phyloP scores from a whole-genome alignment of 2,888 invertebrate genomes.

The Limnephilus auricula region DNA sequence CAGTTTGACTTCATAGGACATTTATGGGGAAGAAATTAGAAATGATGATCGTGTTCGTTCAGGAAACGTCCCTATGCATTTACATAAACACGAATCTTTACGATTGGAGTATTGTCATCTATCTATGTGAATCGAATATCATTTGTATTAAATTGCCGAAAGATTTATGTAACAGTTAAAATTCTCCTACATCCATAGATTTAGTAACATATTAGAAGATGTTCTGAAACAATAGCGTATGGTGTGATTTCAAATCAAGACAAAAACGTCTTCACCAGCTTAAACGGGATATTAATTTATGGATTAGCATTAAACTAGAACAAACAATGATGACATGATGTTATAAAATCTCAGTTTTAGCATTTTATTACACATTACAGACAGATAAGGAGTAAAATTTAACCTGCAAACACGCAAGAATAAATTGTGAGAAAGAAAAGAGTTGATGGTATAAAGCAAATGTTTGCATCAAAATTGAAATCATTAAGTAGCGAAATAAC shows the following conservation, averaged over 20 bases:
- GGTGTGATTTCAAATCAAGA: background rate
- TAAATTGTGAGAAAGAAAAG: background rate
- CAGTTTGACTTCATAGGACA: constrained; percentile 4
- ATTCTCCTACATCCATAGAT: background rate
- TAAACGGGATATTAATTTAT: background rate
- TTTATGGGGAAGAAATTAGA: constrained; percentile 43
- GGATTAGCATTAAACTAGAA: background rate
- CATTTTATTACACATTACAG: background rate
- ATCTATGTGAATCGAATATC: background rate
- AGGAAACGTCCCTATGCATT: constrained; percentile 10
- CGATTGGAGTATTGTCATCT: constrained; percentile 2
- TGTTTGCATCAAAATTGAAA: background rate
- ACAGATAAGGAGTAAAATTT: background rate
- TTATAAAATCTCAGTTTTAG: background rate
- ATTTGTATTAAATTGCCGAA: background rate
- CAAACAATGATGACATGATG: background rate
- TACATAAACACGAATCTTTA: constrained; percentile 5
- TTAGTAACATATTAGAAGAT: background rate
- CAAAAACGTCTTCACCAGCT: background rate
- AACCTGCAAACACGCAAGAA: background rate
- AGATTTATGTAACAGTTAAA: background rate
- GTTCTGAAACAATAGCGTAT: background rate
- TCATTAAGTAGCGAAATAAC: background rate
- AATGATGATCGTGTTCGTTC: constrained; percentile 32
- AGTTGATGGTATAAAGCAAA: background rate